Base-by-base conservation (phyloP, 2,888 invertebrate species). In the Sisyra terminalis region DNA sequence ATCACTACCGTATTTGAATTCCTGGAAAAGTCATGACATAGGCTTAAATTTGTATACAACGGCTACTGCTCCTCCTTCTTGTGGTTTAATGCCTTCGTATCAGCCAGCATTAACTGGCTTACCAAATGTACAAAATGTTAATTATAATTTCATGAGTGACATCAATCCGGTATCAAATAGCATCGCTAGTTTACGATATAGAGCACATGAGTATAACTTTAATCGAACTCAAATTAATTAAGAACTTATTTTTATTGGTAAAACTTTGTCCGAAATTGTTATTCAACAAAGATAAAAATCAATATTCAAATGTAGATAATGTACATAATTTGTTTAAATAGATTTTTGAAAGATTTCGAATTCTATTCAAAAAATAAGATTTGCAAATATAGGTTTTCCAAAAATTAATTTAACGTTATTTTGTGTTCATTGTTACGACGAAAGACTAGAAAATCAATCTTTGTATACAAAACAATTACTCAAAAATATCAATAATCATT, bases 181-280 rank as follows among this genome's bases (percentile, higher is more conserved):
- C 30, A 43, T 43, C 30, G 43, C 43, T 10, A 35, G 29, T 38
- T 38, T 43, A 18, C 10, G 43, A 14, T 43, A 43, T 18, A 35
- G 43, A 17, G 43, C 43, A 8, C 43, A 43, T 31, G 43, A 43
- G 30, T 43, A 43, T 17, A 43, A 32, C 18, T 34, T 34, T 18
- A 41, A 41, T 41, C 30, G 16, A 3, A 13, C 15, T 7, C 40
- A 40, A 30, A n/a, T 38, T 5, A 16, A 38, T 16, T 15, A 38
- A 16, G 17, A 2, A 8, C 5, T 17, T n/a, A n/a, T n/a, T n/a
- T n/a, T n/a, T 29, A 8, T 8, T 8, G 8, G 30, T 11, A 14
- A 37, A 37, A 37, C 13, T 15, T 14, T 15, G 13, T 37, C 14
- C 10, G 37, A 14, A 37, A 13, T 15, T 2, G 16, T 4, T 37